Conservation (phyloP, 2,113 vertebrate genomes). For the Chaetura pelagica region DNA sequence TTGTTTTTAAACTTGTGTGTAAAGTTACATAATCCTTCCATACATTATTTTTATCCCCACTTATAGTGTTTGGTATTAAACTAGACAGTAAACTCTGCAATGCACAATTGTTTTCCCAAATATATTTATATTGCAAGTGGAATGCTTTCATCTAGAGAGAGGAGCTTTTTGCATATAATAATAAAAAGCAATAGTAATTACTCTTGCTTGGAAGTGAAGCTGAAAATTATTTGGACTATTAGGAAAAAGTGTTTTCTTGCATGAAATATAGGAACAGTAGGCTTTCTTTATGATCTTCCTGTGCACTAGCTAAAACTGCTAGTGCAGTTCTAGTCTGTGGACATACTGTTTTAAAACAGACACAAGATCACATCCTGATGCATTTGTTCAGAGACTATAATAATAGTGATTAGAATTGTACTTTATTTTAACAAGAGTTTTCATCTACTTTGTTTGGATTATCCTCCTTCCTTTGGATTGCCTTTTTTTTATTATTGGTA, state of each 20-base stretch:
- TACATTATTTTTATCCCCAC: neutral
- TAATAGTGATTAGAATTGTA: neutral
- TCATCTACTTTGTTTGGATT: neutral
- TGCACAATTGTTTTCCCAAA: neutral
- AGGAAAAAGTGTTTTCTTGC: neutral
- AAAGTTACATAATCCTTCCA: neutral
- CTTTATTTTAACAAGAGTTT: neutral
- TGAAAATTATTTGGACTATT: neutral
- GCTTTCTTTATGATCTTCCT: neutral
- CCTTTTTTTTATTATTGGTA: neutral
- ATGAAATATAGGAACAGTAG: neutral
- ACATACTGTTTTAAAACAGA: neutral
- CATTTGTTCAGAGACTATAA: neutral
- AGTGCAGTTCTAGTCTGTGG: neutral
- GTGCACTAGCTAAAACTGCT: neutral
- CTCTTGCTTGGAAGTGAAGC: neutral
- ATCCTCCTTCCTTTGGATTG: neutral
- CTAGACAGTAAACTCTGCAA: slow-evolving; percentile 18
- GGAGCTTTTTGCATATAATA: neutral
- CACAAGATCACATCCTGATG: neutral
- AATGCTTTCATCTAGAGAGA: neutral
- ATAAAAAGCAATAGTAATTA: neutral
- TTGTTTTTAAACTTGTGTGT: neutral
- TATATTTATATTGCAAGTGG: neutral
- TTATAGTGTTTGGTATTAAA: neutral